phyloP scores from a whole-genome alignment of 2,113 vertebrate genomes.

The Panthera leo region DNA sequence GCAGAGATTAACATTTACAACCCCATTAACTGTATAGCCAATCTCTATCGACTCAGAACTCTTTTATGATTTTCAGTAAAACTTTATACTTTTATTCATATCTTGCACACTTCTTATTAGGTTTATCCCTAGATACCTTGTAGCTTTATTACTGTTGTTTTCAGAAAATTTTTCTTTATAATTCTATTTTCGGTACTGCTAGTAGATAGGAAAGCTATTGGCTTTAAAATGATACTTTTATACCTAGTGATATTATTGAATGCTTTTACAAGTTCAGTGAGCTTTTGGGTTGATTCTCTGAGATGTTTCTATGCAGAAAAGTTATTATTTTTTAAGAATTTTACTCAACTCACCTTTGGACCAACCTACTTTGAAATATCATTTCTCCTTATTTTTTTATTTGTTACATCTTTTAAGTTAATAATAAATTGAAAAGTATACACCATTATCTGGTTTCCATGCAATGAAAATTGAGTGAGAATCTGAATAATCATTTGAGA shows the following conservation, averaged over 20 bases:
- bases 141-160: background rate
- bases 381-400: background rate
- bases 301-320: background rate
- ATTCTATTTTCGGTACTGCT: background rate
- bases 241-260: background rate
- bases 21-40: background rate
- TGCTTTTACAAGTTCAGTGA: background rate
- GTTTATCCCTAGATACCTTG: background rate
- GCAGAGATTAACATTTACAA: background rate
- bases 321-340: background rate
- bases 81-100: background rate
- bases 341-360: background rate
- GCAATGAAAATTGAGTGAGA: slow-evolving; percentile 18
- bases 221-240: background rate
- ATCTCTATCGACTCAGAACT: background rate
- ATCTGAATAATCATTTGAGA: slow-evolving; percentile 26
- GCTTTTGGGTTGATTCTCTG: background rate
- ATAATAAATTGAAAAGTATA: background rate
- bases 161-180: background rate
- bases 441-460: background rate
- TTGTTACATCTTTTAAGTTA: background rate
- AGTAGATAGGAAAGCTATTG: background rate
- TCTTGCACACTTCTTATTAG: background rate
- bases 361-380: background rate
- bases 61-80: background rate